Conservation (phyloP, 2,113 vertebrate genomes). For the Anoura caudifer region DNA sequence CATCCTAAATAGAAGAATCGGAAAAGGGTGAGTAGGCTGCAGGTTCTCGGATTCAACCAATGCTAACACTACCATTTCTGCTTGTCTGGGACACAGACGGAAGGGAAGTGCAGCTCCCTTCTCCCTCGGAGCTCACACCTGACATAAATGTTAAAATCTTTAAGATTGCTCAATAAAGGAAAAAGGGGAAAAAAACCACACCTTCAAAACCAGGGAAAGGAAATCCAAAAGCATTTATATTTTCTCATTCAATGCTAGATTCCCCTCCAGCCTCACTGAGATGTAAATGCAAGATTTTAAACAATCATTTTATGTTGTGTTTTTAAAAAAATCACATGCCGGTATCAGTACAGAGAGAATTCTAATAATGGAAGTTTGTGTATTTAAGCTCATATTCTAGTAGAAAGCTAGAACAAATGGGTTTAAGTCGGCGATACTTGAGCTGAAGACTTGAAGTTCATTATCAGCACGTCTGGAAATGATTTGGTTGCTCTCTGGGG, state of each 20-base stretch:
- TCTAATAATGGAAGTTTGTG: neutral
- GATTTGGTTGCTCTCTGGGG: conserved; percentile 11
- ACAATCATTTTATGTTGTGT: neutral
- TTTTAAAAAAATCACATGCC: neutral
- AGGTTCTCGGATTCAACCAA: neutral
- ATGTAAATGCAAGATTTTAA: neutral
- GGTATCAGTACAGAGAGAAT: neutral
- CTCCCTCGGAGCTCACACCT: neutral
- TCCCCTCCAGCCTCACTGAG: neutral
- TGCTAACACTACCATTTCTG: neutral
- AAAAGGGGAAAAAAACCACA: neutral
- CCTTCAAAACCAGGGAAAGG: neutral
- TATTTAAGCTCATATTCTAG: neutral
- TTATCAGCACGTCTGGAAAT: neutral
- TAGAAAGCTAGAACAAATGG: conserved; percentile 8
- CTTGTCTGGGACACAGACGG: neutral
- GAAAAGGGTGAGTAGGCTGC: neutral
- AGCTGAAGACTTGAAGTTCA: conserved; percentile 9
- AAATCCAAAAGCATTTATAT: neutral
- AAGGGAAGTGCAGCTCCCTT: neutral
- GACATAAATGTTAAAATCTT: neutral
- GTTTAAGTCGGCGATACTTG: neutral
- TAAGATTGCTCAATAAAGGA: neutral
- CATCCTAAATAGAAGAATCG: neutral
- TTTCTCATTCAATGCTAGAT: neutral